phyloP scores from a whole-genome alignment of 1,140 invertebrate species.

The Bombus picipes region DNA sequence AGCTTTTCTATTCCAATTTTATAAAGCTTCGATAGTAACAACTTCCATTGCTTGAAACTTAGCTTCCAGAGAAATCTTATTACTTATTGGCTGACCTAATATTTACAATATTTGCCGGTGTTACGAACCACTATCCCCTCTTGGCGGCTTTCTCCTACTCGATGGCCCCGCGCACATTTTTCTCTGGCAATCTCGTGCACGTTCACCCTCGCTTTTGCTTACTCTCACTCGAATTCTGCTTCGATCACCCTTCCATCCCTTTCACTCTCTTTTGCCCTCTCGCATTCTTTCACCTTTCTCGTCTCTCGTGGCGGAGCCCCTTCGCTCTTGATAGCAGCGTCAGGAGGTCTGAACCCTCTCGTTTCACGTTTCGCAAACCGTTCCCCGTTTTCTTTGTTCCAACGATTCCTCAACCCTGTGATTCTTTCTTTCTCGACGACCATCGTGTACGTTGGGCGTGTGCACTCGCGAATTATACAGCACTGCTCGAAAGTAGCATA shows the following conservation, averaged over 20 bases:
- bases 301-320: not conserved
- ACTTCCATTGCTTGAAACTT: not conserved
- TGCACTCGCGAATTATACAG: slow-evolving; percentile 17
- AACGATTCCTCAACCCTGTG: slow-evolving; percentile 13
- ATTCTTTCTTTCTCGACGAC: not conserved
- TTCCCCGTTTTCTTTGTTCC: slow-evolving; percentile 29
- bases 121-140: not conserved
- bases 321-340: slow-evolving; percentile 28
- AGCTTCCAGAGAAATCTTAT: not conserved
- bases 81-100: not conserved
- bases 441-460: not conserved
- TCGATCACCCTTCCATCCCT: slow-evolving; percentile 32
- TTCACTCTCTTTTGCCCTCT: not conserved
- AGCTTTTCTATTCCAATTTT: no score
- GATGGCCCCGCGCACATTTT: not conserved
- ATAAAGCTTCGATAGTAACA: not conserved
- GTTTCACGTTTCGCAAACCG: slow-evolving; percentile 36
- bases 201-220: slow-evolving; percentile 28
- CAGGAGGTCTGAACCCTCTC: slow-evolving; percentile 34
- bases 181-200: not conserved
- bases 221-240: slow-evolving; percentile 44
- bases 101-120: not conserved
- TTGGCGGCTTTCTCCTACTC: not conserved
- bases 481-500: not conserved
- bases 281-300: not conserved